These are phyloP conservation scores for Pollenia angustigena DNA, from an alignment of 2,888 invertebrate species.

Conservation along the genomic window DNA sequence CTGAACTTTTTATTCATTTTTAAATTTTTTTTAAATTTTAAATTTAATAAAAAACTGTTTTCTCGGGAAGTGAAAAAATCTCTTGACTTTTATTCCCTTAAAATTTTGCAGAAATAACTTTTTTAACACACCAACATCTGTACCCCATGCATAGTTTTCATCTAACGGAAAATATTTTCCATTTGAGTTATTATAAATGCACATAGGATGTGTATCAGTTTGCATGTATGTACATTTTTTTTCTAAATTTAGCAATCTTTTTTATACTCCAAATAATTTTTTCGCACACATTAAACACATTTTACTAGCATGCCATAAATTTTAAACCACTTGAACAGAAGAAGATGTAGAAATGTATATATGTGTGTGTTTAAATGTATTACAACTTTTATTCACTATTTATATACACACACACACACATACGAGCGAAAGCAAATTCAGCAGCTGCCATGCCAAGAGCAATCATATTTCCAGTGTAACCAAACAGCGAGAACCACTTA, in stretches of 20 bases:
- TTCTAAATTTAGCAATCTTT: conserved; percentile 21
- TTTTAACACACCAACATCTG: neutral
- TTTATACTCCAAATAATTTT: conserved; percentile 51
- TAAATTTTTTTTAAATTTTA: too few species aligned
- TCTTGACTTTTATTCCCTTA: neutral
- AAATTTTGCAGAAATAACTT: neutral
- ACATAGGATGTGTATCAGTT: conserved; percentile 2
- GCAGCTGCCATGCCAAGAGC: conserved; percentile 66
- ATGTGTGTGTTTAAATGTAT: neutral
- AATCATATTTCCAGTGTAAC: conserved; percentile 54
- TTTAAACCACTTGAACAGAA: conserved; percentile 68
- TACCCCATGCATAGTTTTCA: neutral
- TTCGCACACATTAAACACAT: conserved; percentile 69
- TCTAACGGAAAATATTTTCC: conserved; percentile 55
- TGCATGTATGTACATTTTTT: conserved; percentile 15
- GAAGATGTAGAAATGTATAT: conserved; percentile 53
- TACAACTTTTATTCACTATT: neutral
- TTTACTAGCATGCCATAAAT: conserved; percentile 71
- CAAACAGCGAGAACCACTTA: conserved; percentile 8
- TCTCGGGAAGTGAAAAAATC: too few species aligned
- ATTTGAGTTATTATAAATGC: conserved; percentile 64
- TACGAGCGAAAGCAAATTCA: conserved; percentile 12
- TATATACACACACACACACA: neutral
- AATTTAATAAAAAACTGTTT: too few species aligned
- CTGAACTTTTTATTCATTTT: too few species aligned